Evolutionary conservation across 2,888 invertebrate genomes (phyloP), one percentile per base, ranked within the genome.

Genomic region (Seira ritae): DNA sequence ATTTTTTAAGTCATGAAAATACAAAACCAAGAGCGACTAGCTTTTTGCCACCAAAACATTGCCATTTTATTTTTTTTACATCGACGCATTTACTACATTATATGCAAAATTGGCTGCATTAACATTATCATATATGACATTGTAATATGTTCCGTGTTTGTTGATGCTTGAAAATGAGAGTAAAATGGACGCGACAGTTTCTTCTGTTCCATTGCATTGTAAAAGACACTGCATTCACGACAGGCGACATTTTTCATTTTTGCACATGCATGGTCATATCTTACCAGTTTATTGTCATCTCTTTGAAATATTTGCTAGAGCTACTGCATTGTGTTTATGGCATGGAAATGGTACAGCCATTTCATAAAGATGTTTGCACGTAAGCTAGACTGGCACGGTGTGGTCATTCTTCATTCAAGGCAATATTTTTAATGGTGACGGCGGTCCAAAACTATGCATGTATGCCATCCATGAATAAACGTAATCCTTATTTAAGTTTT

Each of bases 191-290:
- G 60, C 17, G n/a, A 60, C 15, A n/a, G 12, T n/a, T 42, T 42
- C 6, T 42, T 8, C 42, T 8, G 42, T 42, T 12, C 42, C 42
- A 42, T 42, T 42, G 6, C 42, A 60, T 60, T 60, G 60, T 60
- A 60, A 60, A 60, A 60, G 60, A 60, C 60, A 60, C n/a, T 60
- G 60, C n/a, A n/a, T n/a, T n/a, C n/a, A n/a, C n/a, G n/a, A n/a
- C n/a, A n/a, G n/a, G n/a, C 60, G 60, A 60, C 60, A 60, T 60
- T 60, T 60, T 60, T n/a, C 60, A 60, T 60, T 60, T 60, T 6
- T 6, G 6, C 6, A 60, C 3, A n/a, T 60, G 17, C 60, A 60
- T 17, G 17, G 12, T 60, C n/a, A 60, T 60, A 60, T 42, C 12
- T 42, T 42, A 42, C 6, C 60, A 42, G 12, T 42, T 42, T 42